Base-by-base conservation (phyloP, 2,888 invertebrate genomes). In the Amiota minor region DNA sequence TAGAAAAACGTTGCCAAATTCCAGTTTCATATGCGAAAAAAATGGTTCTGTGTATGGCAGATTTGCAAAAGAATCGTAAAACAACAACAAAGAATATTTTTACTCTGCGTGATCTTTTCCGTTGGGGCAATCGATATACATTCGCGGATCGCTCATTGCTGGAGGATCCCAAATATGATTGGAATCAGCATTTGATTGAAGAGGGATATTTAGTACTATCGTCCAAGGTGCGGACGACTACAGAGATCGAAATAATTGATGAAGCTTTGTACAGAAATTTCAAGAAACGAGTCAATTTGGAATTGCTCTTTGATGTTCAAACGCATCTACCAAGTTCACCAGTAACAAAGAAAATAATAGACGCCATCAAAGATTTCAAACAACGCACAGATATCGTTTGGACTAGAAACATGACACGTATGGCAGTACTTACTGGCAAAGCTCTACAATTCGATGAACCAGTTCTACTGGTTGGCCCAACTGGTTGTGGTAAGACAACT, bases 401-500 rank as follows among this genome's bases (percentile, higher is more conserved):
- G 97, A 99, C 99, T 0, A 94, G 92, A 79, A 96, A 96, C 84
- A 96, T 98, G 95, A 92, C 97, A 70, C 91, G 94, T 82, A 91
- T 95, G 88, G 95, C 95, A 0, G 93, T 95, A 16, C 88, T 95
- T 16, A 93, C 95, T 1, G 93, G 93, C 0, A 96, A 98, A 90
- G 96, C 98, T 0, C 92, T 97, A 80, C 92, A 94, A 78, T 99
- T 97, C 85, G 93, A 95, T 81, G 99, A 99, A 89, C 99, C 99
- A 0, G 95, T 98, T 1, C 90, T 99, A 64, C 90, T 99, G 59
- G 97, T 99, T 0, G 99, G 99, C 11, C 98, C 98, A 87, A 99
- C 99, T 1, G 99, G 98, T 0, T 97, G 98, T 87, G 99, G 99
- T 0, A 99, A 99, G 91, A 99, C 99, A 0, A 98, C 98, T 0